Evolutionary conservation across 1,140 invertebrate species (phyloP).

Genomic region (Mamestra configurata): DNA sequence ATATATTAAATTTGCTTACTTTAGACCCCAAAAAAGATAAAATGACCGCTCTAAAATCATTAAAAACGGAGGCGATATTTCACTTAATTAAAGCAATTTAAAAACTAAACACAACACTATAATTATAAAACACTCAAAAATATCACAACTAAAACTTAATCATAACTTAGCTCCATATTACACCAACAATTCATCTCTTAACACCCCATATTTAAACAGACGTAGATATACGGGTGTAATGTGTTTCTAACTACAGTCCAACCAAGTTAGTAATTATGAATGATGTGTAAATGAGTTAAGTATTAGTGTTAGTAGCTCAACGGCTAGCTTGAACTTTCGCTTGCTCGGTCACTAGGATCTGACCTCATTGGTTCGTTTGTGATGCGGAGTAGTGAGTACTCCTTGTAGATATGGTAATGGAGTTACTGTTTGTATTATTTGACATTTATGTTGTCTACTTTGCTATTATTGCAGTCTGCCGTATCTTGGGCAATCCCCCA

Average conservation of each 20-base stretch:
- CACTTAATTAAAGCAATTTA: background rate
- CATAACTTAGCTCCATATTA: background rate
- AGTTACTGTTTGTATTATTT: background rate
- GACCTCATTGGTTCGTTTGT: constrained; percentile 6
- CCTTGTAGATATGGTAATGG: background rate
- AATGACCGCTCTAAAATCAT: no score
- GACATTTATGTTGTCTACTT: no score
- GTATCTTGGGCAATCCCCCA: no score
- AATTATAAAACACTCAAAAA: background rate
- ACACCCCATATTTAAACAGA: constrained; percentile 13
- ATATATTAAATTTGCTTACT: no score
- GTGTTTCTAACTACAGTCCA: background rate
- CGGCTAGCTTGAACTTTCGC: constrained; percentile 17
- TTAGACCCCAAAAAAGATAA: no score
- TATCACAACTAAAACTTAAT: constrained; percentile 1
- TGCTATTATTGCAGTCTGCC: no score
- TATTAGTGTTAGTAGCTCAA: constrained; percentile 19
- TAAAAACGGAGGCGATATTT: no score
- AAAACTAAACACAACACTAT: background rate
- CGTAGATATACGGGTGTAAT: background rate
- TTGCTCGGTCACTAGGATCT: background rate
- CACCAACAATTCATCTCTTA: constrained; percentile 1
- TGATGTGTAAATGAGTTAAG: constrained; percentile 21
- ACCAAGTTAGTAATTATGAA: constrained; percentile 16
- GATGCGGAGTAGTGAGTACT: background rate